Percentiles rank a stretch among this genome's conserved stretches.
Conservation (phyloP, 2,888 invertebrate genomes). For the Amphipoea oculea region DNA sequence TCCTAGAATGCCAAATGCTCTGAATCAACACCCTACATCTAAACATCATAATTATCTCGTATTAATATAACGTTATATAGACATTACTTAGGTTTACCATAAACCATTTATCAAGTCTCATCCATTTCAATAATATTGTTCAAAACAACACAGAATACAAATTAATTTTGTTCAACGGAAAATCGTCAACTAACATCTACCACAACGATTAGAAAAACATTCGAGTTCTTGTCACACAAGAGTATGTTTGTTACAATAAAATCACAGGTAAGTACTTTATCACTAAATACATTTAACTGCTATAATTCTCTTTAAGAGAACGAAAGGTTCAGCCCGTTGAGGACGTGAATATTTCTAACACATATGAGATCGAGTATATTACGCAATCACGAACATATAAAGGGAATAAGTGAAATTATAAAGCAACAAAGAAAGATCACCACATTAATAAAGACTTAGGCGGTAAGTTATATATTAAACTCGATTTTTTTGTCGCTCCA, state of each 20-base stretch:
- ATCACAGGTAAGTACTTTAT: constrained; percentile 88
- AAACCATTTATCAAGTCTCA: constrained; percentile 73
- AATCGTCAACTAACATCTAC: constrained; percentile 68
- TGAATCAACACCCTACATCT: constrained; percentile 43
- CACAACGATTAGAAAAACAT: constrained; percentile 70
- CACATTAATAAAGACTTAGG: constrained; percentile 49
- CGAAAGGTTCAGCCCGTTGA: constrained; percentile 34
- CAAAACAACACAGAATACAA: constrained; percentile 63
- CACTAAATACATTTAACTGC: constrained; percentile 79
- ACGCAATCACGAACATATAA: constrained; percentile 48
- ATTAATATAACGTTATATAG: constrained; percentile 62
- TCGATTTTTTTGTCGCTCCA: constrained; percentile 35
- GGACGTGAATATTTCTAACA: constrained; percentile 40
- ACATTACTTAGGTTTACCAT: constrained; percentile 62
- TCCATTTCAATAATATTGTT: constrained; percentile 69
- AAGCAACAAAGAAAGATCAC: constrained; percentile 28
- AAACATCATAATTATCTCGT: constrained; percentile 64
- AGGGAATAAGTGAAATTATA: constrained; percentile 15
- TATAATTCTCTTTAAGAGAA: constrained; percentile 76
- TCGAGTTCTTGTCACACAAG: constrained; percentile 87
- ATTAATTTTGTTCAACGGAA: constrained; percentile 61
- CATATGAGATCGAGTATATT: constrained; percentile 53
- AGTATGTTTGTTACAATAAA: constrained; percentile 82
- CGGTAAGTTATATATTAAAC: constrained; percentile 55
- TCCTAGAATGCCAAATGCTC: constrained; percentile 13